Base-by-base conservation (phyloP, 1,140 invertebrate genomes). In the Drosophila cardini region DNA sequence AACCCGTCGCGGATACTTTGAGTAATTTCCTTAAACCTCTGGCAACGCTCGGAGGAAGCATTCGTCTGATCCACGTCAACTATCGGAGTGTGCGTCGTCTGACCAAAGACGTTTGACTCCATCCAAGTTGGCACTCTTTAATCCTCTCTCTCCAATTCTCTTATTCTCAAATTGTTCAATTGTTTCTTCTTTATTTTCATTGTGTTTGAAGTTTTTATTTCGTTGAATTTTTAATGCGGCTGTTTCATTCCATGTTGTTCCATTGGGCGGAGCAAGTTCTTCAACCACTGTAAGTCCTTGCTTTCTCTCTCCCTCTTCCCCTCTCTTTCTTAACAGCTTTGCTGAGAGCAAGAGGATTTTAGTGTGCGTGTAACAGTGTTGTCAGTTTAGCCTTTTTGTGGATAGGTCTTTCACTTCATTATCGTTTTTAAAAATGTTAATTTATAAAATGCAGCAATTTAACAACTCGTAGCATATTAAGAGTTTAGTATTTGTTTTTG, bases 1-100 rank as follows among this genome's bases (percentile, higher is more conserved):
- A 94, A 26, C 95, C 95, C 6, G 74, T 95, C 38, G 93, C 94
- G 0, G 79, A 90, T 2, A 79, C 82, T 0, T 32, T 92, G 1
- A 72, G 72, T 43, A 78, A 78, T 63, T 84, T 92, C 11, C 64
- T 90, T 42, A 86, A 90, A 13, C 90, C 91, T 0, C 9, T 92
- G 34, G 90, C 84, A 32, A 90, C 65, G 0, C 72, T 92, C 18
- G 61, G 72, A 0, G 36, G 45, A 1, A 90, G 90, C 38, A 0
- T 92, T 0, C 76, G 91, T 7, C 26, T 92, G 45, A 58, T 80
- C 6, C 72, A 91, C 70, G 76, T 81, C 18, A 91, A 76, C 63
- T 80, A 87, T 42, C 76, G 81, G 0, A 62, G 70, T 36, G 63
- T 62, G 16, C 77, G 71, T 6, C 68, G 57, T 4, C 30, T 75